Evolutionary conservation across 2,797 vertebrate species (phyloP), one percentile per base, ranked within the genome.

Genomic region (Glossophaga mutica): DNA sequence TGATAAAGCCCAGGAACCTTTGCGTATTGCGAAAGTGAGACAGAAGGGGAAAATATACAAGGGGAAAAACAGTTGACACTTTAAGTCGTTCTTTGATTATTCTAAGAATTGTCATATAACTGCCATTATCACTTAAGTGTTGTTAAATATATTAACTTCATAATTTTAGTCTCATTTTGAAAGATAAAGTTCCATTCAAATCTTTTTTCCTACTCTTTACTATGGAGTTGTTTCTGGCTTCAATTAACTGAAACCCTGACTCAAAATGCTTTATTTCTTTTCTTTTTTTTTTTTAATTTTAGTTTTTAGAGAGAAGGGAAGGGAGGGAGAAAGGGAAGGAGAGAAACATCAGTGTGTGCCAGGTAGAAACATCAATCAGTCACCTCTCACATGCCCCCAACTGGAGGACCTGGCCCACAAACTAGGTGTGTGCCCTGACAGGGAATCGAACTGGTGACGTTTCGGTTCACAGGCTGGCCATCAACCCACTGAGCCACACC

Each of bases 1-100:
- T 65, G 26, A 79, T 76, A 91, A 79, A 92, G 4, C 19, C 82
- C 62, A 37, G n/a, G 34, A 86, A 83, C 59, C 74, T 83, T 79
- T 90, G 21, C 24, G 2, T 79, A 39, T 86, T 76, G 57, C 32
- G 37, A 73, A 73, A 87, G 29, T 65, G 77, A 96, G 50, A 68
- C 24, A 44, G 74, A 39, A 90, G 29, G 73, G 7, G 7, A 22
- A 94, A 86, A 55, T 73, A 50, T 16, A 34, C 42, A 32, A 67
- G 62, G 32, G 24, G 62, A 11, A 37, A 37, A 62, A 12, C 14
- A 77, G 29, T 42, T 82, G 73, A 91, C 29, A 8, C 59, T 74
- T 26, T 44, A 85, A 67, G 50, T 68, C 7, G 3, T 92, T 95
- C 78, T 88, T 96, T 44, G 65, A 44, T 92, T 55, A 70, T 50